Evolutionary conservation across 1,140 invertebrate species (phyloP).

Genomic region (Zaprionus tsacasi): DNA sequence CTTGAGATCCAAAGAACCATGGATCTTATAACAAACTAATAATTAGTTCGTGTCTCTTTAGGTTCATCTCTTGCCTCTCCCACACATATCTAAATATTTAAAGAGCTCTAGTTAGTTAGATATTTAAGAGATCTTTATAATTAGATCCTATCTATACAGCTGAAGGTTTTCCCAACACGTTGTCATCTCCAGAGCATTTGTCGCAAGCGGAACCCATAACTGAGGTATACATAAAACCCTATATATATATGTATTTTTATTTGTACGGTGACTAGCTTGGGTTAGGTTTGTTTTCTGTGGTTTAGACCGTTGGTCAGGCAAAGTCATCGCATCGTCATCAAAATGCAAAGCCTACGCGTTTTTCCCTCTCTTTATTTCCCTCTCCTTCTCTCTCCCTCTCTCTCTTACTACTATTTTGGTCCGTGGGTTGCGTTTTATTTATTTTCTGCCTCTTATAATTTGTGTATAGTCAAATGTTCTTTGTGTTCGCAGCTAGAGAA

Average conservation of each 20-base stretch:
- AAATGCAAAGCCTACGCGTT: conserved; percentile 77
- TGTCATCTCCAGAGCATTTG: conserved; percentile 26
- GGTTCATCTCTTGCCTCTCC: no score
- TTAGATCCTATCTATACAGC: not conserved
- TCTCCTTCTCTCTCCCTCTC: conserved; percentile 33
- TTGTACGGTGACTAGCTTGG: conserved; percentile 14
- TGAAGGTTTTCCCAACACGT: not conserved
- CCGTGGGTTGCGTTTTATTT: conserved; percentile 74
- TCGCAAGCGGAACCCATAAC: conserved; percentile 6
- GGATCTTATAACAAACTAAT: no score
- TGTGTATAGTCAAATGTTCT: conserved; percentile 76
- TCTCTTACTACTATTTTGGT: conserved; percentile 14
- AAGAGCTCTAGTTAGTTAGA: no score
- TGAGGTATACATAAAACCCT: conserved; percentile 17
- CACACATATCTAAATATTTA: no score
- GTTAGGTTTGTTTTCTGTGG: conserved; percentile 46
- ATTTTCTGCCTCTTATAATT: conserved; percentile 49
- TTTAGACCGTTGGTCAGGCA: conserved; percentile 46
- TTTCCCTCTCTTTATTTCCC: conserved; percentile 41
- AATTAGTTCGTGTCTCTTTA: no score
- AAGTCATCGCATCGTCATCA: conserved; percentile 53
- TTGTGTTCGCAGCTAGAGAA: conserved; percentile 56
- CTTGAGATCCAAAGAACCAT: no score
- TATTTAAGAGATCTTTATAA: not conserved
- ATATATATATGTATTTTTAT: conserved; percentile 8